Percentiles rank a stretch among this genome's conserved stretches.
Evolutionary conservation across 2,888 invertebrate genomes (phyloP).

Genomic region (Tetragonisca angustula): DNA sequence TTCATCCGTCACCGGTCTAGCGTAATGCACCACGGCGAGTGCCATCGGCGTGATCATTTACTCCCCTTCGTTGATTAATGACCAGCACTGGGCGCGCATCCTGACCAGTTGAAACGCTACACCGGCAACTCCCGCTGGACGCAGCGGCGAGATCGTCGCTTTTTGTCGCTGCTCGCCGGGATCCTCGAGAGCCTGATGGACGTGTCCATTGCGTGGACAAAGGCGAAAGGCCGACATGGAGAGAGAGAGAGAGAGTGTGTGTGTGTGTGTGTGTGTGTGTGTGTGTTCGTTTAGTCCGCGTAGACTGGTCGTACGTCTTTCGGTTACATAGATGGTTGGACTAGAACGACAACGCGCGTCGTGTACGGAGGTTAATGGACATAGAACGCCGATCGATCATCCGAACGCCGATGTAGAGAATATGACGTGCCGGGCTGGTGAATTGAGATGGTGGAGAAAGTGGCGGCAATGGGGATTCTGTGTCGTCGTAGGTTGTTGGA

Average conservation of each 20-base stretch:
- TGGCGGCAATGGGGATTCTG: slow-evolving; percentile 15
- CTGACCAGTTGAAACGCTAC: slow-evolving; percentile 68
- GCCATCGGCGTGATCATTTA: slow-evolving; percentile 75
- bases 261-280: not conserved
- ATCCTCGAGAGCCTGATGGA: slow-evolving; percentile 45
- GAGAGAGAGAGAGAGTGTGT: too few species aligned
- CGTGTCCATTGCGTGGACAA: slow-evolving; percentile 52
- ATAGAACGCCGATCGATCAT: slow-evolving; percentile 58
- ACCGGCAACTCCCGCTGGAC: slow-evolving; percentile 50
- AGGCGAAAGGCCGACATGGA: slow-evolving; percentile 36
- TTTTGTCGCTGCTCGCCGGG: slow-evolving; percentile 55
- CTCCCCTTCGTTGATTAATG: slow-evolving; percentile 77
- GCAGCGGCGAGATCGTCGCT: slow-evolving; percentile 30
- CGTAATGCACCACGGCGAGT: slow-evolving; percentile 49
- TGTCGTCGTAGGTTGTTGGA: not conserved
- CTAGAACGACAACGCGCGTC: slow-evolving; percentile 42
- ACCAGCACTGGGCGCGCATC: slow-evolving; percentile 58
- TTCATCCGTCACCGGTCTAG: slow-evolving; percentile 75
- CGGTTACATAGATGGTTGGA: slow-evolving; percentile 34
- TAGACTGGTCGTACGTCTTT: slow-evolving; percentile 54
- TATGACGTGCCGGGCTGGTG: not conserved
- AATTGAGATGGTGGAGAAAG: slow-evolving; percentile 11
- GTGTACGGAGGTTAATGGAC: slow-evolving; percentile 44
- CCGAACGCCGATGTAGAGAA: not conserved
- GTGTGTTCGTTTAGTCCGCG: slow-evolving; percentile 44